Evolutionary conservation across 2,797 vertebrate species (phyloP).

Genomic region (Centropyge bicolor): DNA sequence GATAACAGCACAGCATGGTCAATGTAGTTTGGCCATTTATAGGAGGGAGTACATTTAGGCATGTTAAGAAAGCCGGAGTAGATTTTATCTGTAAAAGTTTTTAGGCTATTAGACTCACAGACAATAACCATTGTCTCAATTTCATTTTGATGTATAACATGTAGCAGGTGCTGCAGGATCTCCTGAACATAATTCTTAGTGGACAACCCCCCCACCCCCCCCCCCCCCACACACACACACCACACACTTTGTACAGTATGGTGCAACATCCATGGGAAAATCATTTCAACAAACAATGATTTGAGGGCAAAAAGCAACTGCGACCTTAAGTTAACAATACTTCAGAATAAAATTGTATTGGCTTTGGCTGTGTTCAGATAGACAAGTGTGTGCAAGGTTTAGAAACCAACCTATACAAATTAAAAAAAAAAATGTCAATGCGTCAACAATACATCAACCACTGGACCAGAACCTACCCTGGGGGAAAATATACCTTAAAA

Average conservation of each 20-base stretch:
- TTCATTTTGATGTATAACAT: neutral
- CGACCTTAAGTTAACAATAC: neutral
- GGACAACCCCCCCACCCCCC: no score
- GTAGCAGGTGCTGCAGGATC: neutral
- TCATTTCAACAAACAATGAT: neutral
- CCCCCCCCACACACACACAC: no score
- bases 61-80: neutral
- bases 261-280: neutral
- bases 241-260: neutral
- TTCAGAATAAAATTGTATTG: neutral
- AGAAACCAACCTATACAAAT: no score
- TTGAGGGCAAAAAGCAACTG: neutral
- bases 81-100: neutral
- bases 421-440: no score
- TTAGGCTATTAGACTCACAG: no score
- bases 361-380: neutral
- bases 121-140: neutral
- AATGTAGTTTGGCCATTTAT: neutral
- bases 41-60: neutral
- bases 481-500: neutral
- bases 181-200: no score
- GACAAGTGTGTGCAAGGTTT: neutral
- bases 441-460: neutral
- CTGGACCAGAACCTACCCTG: neutral
- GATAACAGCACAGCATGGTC: neutral